phyloP scores from a whole-genome alignment of 2,113 vertebrate species.

The Sarotherodon lohbergeri region DNA sequence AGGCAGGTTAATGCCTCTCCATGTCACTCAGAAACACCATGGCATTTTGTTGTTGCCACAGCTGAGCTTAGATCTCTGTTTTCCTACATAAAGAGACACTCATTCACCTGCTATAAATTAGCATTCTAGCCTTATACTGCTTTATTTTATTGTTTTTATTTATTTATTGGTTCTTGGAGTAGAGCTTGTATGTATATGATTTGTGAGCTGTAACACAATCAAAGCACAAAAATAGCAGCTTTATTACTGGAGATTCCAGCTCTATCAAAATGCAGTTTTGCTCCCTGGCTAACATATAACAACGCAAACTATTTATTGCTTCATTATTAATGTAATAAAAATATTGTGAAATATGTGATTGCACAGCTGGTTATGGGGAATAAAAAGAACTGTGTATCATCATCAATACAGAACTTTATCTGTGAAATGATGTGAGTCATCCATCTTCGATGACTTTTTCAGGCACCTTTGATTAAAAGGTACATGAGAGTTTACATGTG shows the following conservation, averaged over 20 bases:
- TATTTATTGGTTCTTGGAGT: not conserved
- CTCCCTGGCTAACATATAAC: not conserved
- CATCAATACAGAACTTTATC: not conserved
- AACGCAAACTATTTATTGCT: not conserved
- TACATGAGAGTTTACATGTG: not conserved
- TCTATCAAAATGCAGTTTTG: not conserved
- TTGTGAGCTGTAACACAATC: not conserved
- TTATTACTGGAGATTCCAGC: not conserved
- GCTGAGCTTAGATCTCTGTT: not conserved
- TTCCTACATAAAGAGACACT: not conserved
- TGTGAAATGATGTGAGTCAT: not conserved
- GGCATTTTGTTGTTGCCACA: conserved; percentile 36
- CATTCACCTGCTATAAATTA: not conserved
- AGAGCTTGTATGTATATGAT: not conserved
- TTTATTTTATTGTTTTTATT: not conserved
- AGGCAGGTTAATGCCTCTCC: not conserved
- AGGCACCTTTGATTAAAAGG: not conserved
- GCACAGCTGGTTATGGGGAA: not conserved
- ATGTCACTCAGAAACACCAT: not conserved
- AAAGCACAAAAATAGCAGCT: not conserved
- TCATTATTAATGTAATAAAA: not conserved
- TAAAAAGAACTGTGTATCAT: not conserved
- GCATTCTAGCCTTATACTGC: not conserved
- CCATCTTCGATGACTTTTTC: not conserved
- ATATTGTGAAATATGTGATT: not conserved